Percentiles rank a stretch among this genome's conserved stretches.
These are phyloP conservation scores for Epizoanthus fatuus DNA, from an alignment of 92 coral and sea anemone species.

Conservation along the genomic window DNA sequence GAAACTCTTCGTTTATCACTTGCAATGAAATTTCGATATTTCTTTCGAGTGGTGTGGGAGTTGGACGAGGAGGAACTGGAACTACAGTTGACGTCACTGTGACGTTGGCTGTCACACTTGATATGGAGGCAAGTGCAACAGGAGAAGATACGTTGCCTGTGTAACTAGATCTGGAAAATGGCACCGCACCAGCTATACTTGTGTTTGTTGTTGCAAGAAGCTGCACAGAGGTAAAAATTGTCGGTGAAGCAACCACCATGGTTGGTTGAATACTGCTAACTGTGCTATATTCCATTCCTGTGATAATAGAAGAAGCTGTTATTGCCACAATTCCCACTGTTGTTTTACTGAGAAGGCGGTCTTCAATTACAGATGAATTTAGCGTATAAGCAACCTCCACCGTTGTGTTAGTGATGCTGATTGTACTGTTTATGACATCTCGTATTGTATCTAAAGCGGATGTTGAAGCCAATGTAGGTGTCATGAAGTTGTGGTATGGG, in stretches of 20 bases:
- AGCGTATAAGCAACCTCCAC: too few relatives aligned
- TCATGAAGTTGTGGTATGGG: too few relatives aligned
- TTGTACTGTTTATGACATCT: too few relatives aligned
- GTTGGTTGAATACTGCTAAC: not conserved
- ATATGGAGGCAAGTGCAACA: not conserved
- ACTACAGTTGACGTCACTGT: constrained; percentile 11
- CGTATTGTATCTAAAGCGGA: too few relatives aligned
- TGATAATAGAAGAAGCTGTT: not conserved
- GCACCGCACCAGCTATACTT: not conserved
- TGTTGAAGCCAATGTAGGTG: too few relatives aligned
- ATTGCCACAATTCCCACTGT: not conserved
- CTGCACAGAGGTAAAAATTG: not conserved
- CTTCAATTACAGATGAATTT: too few relatives aligned
- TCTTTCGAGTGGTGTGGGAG: constrained; percentile 5
- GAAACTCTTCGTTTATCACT: not conserved
- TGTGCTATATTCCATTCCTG: too few relatives aligned
- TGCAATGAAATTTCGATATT: constrained; percentile 15
- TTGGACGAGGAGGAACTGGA: not conserved
- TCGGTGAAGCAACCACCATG: constrained; percentile 5
- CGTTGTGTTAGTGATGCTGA: too few relatives aligned
- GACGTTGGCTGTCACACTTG: not conserved
- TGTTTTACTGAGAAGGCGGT: not conserved
- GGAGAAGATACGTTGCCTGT: not conserved
- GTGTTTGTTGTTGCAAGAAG: not conserved
- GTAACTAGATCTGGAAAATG: not conserved